phyloP scores from a whole-genome alignment of 1,140 invertebrate species.

The Notospermus geniculatus region DNA sequence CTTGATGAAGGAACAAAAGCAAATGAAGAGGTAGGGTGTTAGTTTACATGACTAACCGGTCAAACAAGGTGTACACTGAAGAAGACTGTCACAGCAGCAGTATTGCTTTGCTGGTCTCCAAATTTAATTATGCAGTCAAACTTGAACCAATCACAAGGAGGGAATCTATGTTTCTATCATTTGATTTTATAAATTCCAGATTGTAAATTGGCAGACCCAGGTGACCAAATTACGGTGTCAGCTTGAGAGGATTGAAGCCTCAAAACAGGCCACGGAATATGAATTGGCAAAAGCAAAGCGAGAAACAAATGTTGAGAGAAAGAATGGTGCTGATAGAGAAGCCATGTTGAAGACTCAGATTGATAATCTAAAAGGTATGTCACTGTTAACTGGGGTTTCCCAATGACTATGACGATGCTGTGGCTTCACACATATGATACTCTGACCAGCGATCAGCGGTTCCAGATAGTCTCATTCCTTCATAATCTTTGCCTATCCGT shows the following conservation, averaged over 20 bases:
- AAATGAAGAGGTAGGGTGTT: constrained; percentile 39
- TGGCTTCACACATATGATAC: no score
- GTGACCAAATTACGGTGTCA: constrained; percentile 32
- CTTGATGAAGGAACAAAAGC: constrained; percentile 30
- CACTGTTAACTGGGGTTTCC: neutral
- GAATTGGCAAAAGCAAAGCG: constrained; percentile 37
- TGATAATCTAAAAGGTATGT: constrained; percentile 37
- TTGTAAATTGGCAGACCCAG: constrained; percentile 33
- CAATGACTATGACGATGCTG: neutral
- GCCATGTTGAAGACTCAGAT: constrained; percentile 23
- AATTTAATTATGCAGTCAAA: neutral
- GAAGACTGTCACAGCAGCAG: neutral
- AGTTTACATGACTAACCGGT: neutral
- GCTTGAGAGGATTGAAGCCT: constrained; percentile 41
- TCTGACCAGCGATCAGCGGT: no score
- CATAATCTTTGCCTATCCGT: no score
- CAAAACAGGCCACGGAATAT: constrained; percentile 41
- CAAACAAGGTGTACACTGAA: no score
- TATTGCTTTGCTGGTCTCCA: neutral
- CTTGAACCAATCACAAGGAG: neutral
- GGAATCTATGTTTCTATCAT: no score
- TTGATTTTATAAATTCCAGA: constrained; percentile 20
- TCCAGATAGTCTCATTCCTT: no score
- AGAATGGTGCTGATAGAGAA: constrained; percentile 28
- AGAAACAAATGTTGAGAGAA: constrained; percentile 33